Base-by-base conservation (phyloP, 2,888 invertebrate genomes). In the Anticlea derivata region DNA sequence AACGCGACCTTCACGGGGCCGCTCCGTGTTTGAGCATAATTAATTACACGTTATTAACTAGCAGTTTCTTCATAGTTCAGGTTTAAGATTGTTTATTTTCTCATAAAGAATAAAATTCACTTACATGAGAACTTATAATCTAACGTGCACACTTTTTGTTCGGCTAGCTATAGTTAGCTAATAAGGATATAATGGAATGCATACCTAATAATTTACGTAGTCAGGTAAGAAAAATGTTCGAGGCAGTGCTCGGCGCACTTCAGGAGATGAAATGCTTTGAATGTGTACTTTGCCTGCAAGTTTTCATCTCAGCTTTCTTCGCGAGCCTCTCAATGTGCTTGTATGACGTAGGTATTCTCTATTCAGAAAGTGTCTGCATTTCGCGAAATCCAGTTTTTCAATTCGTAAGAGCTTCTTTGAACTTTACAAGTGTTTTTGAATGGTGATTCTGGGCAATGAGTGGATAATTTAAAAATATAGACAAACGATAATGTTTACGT, bases 181-280 rank as follows among this genome's bases (percentile, higher is more conserved):
- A 54, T 56, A 45, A 23, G 12, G 4, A 17, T 3, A 17, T 17
- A 17, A 23, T 51, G 43, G 13, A 34, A 23, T 30, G 12, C 39
- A 29, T 4, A n/a, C n/a, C n/a, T 6, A 17, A 26, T 12, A 45
- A 44, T 40, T 39, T 30, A 33, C 12, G 39, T 31, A 49, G 38
- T 39, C 34, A 24, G 27, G 46, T 17, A 53, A 44, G 50, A 54
- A 63, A 66, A 60, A 52, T 58, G 50, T 58, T 57, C 44, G 52
- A 61, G 56, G 38, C 58, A 59, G 48, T 40, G 55, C 58, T 60
- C 49, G 40, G 29, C 50, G 60, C 61, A 66, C 55, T 69, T 57
- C 39, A 60, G 59, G 46, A 68, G 60, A 68, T 66, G 66, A 70
- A 66, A 72, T 59, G 63, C 61, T 78, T 71, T 74, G 74, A 72